Evolutionary conservation across 37 sponge, comb jelly and placozoan species (phyloP), one percentile per base, ranked within the genome.

Genomic region (Cladorhizidae sp.): DNA sequence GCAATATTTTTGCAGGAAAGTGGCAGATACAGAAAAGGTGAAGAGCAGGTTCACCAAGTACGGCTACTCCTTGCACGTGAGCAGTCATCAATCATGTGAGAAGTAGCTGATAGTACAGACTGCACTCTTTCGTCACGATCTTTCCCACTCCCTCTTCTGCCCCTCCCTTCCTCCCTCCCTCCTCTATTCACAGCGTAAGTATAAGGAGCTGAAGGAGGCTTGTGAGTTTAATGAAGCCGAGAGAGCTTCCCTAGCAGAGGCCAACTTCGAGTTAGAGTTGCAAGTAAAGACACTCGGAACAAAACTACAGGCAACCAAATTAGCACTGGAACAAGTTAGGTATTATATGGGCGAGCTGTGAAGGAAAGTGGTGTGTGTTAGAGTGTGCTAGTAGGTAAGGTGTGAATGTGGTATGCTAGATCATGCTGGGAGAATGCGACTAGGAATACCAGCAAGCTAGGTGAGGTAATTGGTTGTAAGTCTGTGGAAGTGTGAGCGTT

Each of bases 211-310:
- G 15, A 29, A 79, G n/a, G 86, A 86, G 25, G 49, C 62, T 25
- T 0, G 61, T 28, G 86, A 86, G 49, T 86, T 86, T 49, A 62
- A 74, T 20, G 86, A 86, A 32, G 64, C 77, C 3, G 86, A 86
- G 78, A 58, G 86, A 43, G 17, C 35, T 12, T 51, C 54, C 37
- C 36, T 86, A 5, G n/a, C 63, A 42, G 80, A 79, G 57, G 52
- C 73, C 26, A 86, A 79, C 31, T 17, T 38, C 8, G 86, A 86
- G 31, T 33, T 86, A 22, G 80, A 86, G 49, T 22, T 63, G 72
- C 42, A 86, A 59, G 73, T 86, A 1, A 2, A n/a, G 0, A 52
- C 57, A 29, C 40, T 70, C 23, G 14, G 6, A 15, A 23, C 21
- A n/a, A 0, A 52, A 0, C 80, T 80, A 20, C 36, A 32, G 1